Evolutionary conservation across 2,797 vertebrate species (phyloP).

Genomic region (Pitangus sulphuratus): DNA sequence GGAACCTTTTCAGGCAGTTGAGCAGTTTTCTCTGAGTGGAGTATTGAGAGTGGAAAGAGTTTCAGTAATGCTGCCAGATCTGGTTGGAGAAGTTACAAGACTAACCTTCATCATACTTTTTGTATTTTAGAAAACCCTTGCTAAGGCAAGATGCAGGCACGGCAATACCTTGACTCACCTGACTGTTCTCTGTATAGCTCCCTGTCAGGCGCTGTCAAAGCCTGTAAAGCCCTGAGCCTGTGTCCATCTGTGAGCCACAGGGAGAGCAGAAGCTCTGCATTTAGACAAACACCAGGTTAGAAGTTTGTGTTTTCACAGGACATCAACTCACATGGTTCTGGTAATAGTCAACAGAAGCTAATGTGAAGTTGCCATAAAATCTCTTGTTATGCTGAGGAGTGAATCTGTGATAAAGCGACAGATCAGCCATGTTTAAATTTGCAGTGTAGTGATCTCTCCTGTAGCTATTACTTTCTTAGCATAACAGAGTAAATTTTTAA

Average conservation of each 20-base stretch:
- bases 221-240: background rate
- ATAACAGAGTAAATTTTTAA: background rate
- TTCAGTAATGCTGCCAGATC: background rate
- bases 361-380: background rate
- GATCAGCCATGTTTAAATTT: background rate
- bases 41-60: background rate
- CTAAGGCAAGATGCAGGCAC: background rate
- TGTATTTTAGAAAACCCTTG: background rate
- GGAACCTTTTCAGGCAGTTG: background rate
- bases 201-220: background rate
- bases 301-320: background rate
- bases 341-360: background rate
- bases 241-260: fast-evolving
- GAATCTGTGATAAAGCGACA: background rate
- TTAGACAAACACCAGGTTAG: background rate
- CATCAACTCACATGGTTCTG: background rate
- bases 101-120: background rate
- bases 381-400: background rate
- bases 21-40: background rate
- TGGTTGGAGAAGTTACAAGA: background rate
- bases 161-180: background rate
- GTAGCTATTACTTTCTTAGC: background rate
- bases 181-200: background rate
- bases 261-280: background rate
- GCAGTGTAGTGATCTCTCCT: background rate